Evolutionary conservation across 2,888 invertebrate genomes (phyloP).

Genomic region (Chaetoderma sp.): DNA sequence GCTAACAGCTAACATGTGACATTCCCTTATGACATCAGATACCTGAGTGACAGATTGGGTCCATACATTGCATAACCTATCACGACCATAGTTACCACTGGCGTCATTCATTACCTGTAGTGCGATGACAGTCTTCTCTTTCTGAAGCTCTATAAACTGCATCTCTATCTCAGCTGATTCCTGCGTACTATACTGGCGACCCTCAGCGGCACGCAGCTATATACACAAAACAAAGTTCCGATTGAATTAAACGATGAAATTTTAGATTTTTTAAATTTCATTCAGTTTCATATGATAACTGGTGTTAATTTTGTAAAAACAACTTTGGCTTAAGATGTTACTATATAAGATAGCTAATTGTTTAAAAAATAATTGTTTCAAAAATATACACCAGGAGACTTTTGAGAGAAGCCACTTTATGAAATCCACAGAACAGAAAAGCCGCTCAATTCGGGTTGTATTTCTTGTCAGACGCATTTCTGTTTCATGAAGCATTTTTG

Average conservation of each 20-base stretch:
- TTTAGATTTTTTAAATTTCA: not conserved
- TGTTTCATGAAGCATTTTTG: no score
- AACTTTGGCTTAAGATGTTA: not conserved
- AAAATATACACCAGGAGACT: no score
- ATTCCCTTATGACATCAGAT: no score
- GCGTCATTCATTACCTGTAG: slow-evolving; percentile 58
- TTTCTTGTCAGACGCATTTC: no score
- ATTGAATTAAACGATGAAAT: not conserved
- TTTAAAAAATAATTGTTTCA: not conserved
- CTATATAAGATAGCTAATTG: not conserved
- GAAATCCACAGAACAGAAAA: no score
- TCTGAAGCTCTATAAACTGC: slow-evolving; percentile 55
- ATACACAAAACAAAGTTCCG: not conserved
- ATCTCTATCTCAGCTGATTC: slow-evolving; percentile 56
- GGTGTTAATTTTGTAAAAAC: not conserved
- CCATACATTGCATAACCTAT: no score
- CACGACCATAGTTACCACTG: no score
- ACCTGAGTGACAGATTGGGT: no score
- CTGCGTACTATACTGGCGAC: slow-evolving; percentile 52
- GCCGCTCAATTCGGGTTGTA: no score
- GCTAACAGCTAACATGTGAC: no score
- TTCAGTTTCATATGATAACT: not conserved
- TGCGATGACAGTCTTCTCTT: slow-evolving; percentile 57
- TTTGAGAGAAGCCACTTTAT: no score
- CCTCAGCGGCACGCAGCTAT: slow-evolving; percentile 51